Base-by-base conservation (phyloP, 2,888 invertebrate species). In the Dolichopus griseipennis region DNA sequence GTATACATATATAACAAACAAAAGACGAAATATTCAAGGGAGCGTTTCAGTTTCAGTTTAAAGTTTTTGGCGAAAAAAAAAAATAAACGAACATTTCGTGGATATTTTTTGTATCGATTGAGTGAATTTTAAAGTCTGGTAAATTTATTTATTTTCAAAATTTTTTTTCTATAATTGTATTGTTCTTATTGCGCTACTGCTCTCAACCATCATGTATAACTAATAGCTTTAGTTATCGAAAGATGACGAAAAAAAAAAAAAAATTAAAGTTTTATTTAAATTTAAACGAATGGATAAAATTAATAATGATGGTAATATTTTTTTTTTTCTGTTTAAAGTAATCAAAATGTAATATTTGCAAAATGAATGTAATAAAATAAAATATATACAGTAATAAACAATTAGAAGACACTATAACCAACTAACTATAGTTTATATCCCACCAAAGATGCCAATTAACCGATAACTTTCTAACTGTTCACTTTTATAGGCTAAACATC, bases 61-160 rank as follows among this genome's bases (percentile, higher is more conserved):
- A 12, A 12, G 9, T 52, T 52, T 52, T 52, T 9, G 52, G 52
- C 6, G 15, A 52, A 9, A n/a, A 6, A 12, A 18, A 12, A 15
- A 52, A 15, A 43, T 43, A 15, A n/a, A 63, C 12, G 27, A 63
- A 27, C 27, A 63, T 27, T 63, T 27, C 63, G 63, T 63, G 63
- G 22, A 27, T 52, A 6, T 52, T 52, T 52, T n/a, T 52, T 27
- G 52, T 52, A 52, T 27, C 63, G 63, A 63, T 63, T 63, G 63
- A 63, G 27, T 63, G 63, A 63, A 63, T 63, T 63, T 63, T 20
- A 63, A 33, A 63, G 27, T 63, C 63, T 63, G 63, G 63, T 63
- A 27, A 63, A 62, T 62, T 62, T 62, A 52, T 52, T 52, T 52
- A n/a, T n/a, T 52, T 52, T 52, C 52, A 18, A 9, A 18, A 27